Base-by-base conservation (phyloP, 2,113 vertebrate genomes). In the Periophthalmus modestus region DNA sequence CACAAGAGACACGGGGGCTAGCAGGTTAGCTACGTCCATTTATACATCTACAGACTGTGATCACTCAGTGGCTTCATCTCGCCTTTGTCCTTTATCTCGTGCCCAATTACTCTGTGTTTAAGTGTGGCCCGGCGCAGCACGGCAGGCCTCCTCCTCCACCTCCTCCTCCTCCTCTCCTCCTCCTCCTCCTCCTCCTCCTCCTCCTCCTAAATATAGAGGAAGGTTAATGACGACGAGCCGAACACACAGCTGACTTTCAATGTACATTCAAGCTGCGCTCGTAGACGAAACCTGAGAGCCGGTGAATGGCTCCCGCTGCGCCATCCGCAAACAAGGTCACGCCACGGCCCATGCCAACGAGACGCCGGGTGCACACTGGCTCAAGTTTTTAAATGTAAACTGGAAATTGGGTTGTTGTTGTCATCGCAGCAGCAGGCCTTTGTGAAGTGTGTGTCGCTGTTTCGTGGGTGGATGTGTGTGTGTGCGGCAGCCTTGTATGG, bases 201-300 rank as follows among this genome's bases (percentile, higher is more conserved):
- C 69, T 73, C 78, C 21, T 82, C 85, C 93, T 92, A 92, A 91
- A 92, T 90, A 89, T 88, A 90, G 89, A 78, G 82, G 85, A 92
- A 93, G 92, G 93, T 93, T 92, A 94, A 93, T 92, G 89, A 85
- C 81, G 66, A 86, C 81, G 79, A 87, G 90, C 91, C 83, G 68
- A 55, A 73, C 79, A 68, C 76, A 19, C 75, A 11, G 46, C 73
- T 28, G 82, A 69, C 66, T 72, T 82, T 85, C 24, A 71, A 85
- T 75, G 74, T 82, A 82, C 82, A 80, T 39, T 69, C 62, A 65
- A 36, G 58, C 66, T 81, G 55, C 14, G 65, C 43, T 50, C 69
- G 52, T 24, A 73, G 47, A 79, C 68, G 62, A 65, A 68, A 85
- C 84, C 86, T 87, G 87, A 85, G 74, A 13, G 57, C n/a, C 79